Evolutionary conservation across 1,140 invertebrate species (phyloP).

Genomic region (Halictus rubicundus): DNA sequence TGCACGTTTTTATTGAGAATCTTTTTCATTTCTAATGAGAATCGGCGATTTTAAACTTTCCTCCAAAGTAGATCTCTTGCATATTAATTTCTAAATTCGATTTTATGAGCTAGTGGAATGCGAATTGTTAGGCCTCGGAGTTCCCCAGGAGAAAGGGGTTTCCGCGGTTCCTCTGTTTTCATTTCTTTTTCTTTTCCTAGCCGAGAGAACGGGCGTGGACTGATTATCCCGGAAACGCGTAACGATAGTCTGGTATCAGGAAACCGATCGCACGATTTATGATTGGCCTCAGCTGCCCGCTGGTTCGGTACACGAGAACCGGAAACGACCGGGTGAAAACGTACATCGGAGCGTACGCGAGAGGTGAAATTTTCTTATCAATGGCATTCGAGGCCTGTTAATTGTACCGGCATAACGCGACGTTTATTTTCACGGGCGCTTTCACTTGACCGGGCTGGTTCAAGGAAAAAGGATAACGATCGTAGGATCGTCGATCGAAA

Average conservation of each 20-base stretch:
- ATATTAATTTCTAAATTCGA: no score
- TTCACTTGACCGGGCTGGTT: constrained; percentile 4
- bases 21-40: no score
- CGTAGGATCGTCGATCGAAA: neutral
- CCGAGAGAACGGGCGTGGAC: constrained; percentile 15
- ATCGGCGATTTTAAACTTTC: no score
- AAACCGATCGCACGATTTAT: constrained; percentile 24
- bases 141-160: constrained; percentile 27
- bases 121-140: neutral
- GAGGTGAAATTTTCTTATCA: constrained; percentile 40
- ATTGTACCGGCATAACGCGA: neutral
- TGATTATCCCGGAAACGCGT: constrained; percentile 30
- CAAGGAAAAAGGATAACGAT: neutral
- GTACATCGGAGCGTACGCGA: neutral
- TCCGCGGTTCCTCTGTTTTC: neutral
- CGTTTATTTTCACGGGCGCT: constrained; percentile 12
- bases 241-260: neutral
- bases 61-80: no score
- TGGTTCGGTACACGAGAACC: neutral
- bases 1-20: no score
- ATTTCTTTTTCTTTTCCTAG: neutral
- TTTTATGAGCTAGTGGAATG: neutral
- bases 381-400: neutral
- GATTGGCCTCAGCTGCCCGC: neutral
- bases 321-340: constrained; percentile 13